phyloP scores from a whole-genome alignment of 2,113 vertebrate genomes.

The Dascyllus trimaculatus region DNA sequence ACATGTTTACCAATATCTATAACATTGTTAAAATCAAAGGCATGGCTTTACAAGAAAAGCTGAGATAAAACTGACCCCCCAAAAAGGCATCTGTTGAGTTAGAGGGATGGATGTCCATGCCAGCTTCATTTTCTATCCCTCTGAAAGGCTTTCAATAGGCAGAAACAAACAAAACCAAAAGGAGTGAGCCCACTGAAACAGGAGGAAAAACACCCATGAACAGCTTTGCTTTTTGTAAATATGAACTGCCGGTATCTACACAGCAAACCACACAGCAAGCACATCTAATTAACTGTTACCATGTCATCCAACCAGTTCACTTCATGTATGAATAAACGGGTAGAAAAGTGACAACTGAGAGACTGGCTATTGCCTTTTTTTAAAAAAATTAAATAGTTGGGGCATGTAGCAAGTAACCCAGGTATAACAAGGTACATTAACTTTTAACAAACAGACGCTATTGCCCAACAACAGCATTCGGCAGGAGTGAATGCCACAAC shows the following conservation, averaged over 20 bases:
- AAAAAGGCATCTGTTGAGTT: constrained; percentile 64
- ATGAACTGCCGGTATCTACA: constrained; percentile 44
- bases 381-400: constrained; percentile 33
- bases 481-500: constrained; percentile 87
- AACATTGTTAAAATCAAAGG: constrained; percentile 52
- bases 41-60: constrained; percentile 44
- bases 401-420: constrained; percentile 92
- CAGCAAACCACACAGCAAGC: constrained; percentile 73
- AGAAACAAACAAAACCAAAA: constrained; percentile 50
- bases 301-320: constrained; percentile 51
- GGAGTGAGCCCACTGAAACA: constrained; percentile 41
- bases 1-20: constrained; percentile 18
- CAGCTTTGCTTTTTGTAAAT: constrained; percentile 44
- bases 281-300: constrained; percentile 55
- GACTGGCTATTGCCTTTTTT: constrained; percentile 17
- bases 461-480: constrained; percentile 88
- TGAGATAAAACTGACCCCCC: constrained; percentile 26
- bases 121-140: constrained; percentile 26
- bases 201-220: constrained; percentile 45
- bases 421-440: constrained; percentile 92
- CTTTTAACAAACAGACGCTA: constrained; percentile 87
- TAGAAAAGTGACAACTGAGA: constrained; percentile 54
- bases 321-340: constrained; percentile 37
- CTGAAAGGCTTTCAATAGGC: constrained; percentile 57
- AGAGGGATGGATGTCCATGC: constrained; percentile 36